Evolutionary conservation across 2,888 invertebrate species (phyloP), one percentile per base, ranked within the genome.

Genomic region (Eudemis profundana): DNA sequence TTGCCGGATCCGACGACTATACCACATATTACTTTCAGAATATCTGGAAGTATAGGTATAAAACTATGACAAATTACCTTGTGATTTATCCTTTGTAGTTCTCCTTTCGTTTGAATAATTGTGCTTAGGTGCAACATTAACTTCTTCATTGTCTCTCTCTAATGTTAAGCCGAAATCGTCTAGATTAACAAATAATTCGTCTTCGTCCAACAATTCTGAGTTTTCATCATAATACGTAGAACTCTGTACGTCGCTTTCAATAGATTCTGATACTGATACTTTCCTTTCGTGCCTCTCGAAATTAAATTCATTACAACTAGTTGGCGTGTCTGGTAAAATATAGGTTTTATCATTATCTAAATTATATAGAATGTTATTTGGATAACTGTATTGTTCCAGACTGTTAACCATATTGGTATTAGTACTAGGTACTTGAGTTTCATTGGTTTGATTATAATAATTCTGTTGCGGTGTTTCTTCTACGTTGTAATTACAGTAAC

Each of bases 311-410:
- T 79, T 82, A 66, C 88, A 89, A 75, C 92, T 91, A 0, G 89
- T 90, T 1, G 91, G 90, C 0, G 92, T 90, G 66, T 92, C 90
- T 0, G 90, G 90, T 61, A 90, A 68, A 17, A 82, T 78, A 46
- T 91, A 90, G 56, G 79, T 84, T 54, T 85, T 90, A 60, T 86
- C 84, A 66, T 67, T 76, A 40, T 89, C 89, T 65, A 92, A 75
- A 72, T 90, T 90, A 38, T 86, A 85, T 1, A 91, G 74, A 57
- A 91, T 84, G 56, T 92, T 93, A 60, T 92, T 90, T 0, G 91
- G 90, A 71, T 93, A 92, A 67, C 91, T 92, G 59, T 89, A 93
- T 62, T 88, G 88, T 61, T 92, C 93, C 66, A 92, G 68, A 70
- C 84, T 93, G 67, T 83, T 81, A n/a, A 83, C 79, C 2, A 84